These are phyloP conservation scores for Eospalax fontanierii DNA, from an alignment of 2,797 vertebrate species.

Conservation along the genomic window DNA sequence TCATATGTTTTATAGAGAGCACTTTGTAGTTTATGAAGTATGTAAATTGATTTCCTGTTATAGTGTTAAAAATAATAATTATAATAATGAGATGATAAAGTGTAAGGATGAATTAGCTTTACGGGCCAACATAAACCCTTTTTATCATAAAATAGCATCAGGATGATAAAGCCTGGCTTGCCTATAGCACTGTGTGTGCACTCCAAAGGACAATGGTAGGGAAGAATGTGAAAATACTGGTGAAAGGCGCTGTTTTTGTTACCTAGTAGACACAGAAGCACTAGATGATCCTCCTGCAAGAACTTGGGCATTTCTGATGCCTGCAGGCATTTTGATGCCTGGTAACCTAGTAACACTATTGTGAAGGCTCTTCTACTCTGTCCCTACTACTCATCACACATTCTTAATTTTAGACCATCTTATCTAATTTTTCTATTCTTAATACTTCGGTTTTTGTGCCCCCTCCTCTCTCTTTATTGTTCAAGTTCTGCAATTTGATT, in stretches of 20 bases:
- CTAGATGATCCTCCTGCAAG: background rate
- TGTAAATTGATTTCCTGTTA: constrained; percentile 56
- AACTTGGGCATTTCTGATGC: background rate
- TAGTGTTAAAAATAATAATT: constrained; percentile 67
- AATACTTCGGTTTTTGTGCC: background rate
- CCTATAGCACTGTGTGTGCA: background rate
- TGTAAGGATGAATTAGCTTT: constrained; percentile 58
- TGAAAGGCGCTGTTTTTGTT: background rate
- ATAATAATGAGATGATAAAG: constrained; percentile 69
- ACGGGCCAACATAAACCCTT: constrained; percentile 43
- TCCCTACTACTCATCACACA: background rate
- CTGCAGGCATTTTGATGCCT: background rate
- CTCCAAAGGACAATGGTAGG: constrained; percentile 2
- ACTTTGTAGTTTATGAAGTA: constrained; percentile 46
- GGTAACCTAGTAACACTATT: background rate
- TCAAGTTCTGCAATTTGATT: constrained; percentile 33
- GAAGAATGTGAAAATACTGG: constrained; percentile 20
- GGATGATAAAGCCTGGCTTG: constrained; percentile 50
- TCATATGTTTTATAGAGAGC: background rate
- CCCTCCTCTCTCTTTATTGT: background rate
- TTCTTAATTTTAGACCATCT: background rate
- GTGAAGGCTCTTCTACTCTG: background rate
- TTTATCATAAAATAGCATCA: constrained; percentile 22
- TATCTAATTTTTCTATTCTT: background rate
- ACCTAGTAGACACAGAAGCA: background rate